Base-by-base conservation (phyloP, 2,113 vertebrate genomes). In the Pachypanchax playfairii region DNA sequence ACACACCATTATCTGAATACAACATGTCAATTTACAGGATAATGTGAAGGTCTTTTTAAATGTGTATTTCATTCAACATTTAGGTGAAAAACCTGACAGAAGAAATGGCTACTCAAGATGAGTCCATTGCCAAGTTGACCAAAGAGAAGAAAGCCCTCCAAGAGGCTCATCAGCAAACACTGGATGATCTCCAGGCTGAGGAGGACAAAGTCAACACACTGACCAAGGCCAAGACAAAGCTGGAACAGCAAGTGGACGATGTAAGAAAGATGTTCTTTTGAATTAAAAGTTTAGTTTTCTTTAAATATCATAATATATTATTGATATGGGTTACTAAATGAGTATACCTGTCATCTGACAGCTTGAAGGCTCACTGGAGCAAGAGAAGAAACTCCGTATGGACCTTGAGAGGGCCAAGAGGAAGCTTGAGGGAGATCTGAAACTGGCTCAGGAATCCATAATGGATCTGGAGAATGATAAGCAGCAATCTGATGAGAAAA, bases 91-190 rank as follows among this genome's bases (percentile, higher is more conserved):
- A 69, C 29, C 38, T 69, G n/a, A 69, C 65, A 17, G 66, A 69
- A 24, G 66, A 69, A 24, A 69, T 69, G 66, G 66, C 66, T 17
- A 46, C 66, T 60, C 66, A 69, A 46, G 66, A 70, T 53, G 93
- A 94, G 52, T 51, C 44, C 12, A 90, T 94, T 10, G 90, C 91
- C 44, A 94, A 94, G 82, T 65, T 94, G 17, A 90, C 87, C 49
- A 95, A 95, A 54, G 94, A 95, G 74, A 95, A 94, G 88, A 94
- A 94, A 81, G 92, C 93, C 70, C 91, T 94, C 64, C 92, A 94
- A 69, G 93, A 94, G 81, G 83, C 87, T 29, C 93, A 94, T 44
- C 93, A 94, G 73, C 92, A 94, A 87, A 93, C 92, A 2, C 87
- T 94, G 50, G 93, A 94, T 86, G 93, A 94, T 65, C 90, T 94